Percentiles rank a stretch among this genome's conserved stretches.
Evolutionary conservation across 2,888 invertebrate species (phyloP).

Genomic region (Agrilus biguttatus): DNA sequence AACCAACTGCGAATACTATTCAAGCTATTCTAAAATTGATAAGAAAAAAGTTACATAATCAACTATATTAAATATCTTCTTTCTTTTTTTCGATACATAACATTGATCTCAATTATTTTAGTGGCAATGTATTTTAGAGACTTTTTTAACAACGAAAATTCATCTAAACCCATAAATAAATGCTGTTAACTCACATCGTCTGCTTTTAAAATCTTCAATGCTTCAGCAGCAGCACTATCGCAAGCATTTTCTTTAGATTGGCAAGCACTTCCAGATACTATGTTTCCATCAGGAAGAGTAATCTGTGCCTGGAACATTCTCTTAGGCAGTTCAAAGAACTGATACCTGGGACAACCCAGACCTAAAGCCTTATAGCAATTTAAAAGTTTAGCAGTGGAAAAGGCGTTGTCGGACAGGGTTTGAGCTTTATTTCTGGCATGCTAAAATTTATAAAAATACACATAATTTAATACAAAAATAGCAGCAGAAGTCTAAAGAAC

Average conservation of each 20-base stretch:
- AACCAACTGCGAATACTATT: too few species aligned
- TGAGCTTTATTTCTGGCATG: constrained; percentile 3
- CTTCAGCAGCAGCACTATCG: constrained; percentile 31
- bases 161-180: constrained; percentile 4
- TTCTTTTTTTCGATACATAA: too few species aligned
- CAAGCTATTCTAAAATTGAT: too few species aligned
- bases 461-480: neutral
- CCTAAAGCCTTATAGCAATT: constrained; percentile 31
- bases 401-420: constrained; percentile 1
- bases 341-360: constrained; percentile 33
- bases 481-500: neutral
- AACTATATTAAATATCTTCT: too few species aligned
- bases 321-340: constrained; percentile 25
- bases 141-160: constrained; percentile 10
- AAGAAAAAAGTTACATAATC: too few species aligned
- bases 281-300: constrained; percentile 30
- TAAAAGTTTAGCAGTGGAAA: constrained; percentile 24
- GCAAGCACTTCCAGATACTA: constrained; percentile 34
- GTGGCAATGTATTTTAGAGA: neutral
- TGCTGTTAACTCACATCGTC: constrained; percentile 12
- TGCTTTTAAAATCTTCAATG: constrained; percentile 17
- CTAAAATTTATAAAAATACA: neutral
- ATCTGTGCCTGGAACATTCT: constrained; percentile 31
- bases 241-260: constrained; percentile 33
- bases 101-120: too few species aligned